These are phyloP conservation scores for Eospalax fontanierii DNA, from an alignment of 2,797 vertebrate species.

Conservation along the genomic window DNA sequence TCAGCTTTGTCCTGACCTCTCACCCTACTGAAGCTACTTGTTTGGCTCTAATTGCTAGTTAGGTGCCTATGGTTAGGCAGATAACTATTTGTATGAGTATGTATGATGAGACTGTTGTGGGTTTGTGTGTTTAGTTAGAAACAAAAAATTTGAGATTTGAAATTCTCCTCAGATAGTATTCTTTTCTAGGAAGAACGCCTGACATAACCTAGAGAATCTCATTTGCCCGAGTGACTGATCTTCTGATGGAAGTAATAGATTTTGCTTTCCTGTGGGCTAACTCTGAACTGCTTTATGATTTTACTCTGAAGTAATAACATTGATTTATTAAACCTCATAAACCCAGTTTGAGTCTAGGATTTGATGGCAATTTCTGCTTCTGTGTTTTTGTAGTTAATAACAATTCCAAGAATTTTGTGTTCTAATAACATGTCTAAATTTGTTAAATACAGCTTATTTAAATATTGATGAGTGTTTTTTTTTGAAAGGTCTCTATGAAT, in stretches of 20 bases:
- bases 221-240: slow-evolving; percentile 44
- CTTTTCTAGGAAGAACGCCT: slow-evolving; percentile 66
- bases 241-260: slow-evolving; percentile 69
- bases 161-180: slow-evolving; percentile 47
- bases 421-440: slow-evolving; percentile 55
- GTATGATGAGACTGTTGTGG: neutral
- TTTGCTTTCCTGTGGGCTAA: slow-evolving; percentile 57
- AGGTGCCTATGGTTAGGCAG: neutral
- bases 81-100: neutral
- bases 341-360: slow-evolving; percentile 43
- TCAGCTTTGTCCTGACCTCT: neutral
- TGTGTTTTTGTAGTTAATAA: slow-evolving; percentile 64
- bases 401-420: slow-evolving; percentile 71
- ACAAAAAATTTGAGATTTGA: slow-evolving; percentile 42
- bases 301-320: slow-evolving; percentile 72
- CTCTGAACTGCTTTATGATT: slow-evolving; percentile 68
- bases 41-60: slow-evolving; percentile 55
- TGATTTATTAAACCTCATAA: slow-evolving; percentile 79
- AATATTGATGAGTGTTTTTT: slow-evolving; percentile 70
- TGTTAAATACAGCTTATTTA: slow-evolving; percentile 67
- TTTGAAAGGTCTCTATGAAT: slow-evolving; percentile 58
- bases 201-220: slow-evolving; percentile 66
- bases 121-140: slow-evolving; percentile 59
- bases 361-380: slow-evolving; percentile 40
- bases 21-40: neutral